Conservation (phyloP, 2,113 vertebrate genomes). For the Centropus unirufus region DNA sequence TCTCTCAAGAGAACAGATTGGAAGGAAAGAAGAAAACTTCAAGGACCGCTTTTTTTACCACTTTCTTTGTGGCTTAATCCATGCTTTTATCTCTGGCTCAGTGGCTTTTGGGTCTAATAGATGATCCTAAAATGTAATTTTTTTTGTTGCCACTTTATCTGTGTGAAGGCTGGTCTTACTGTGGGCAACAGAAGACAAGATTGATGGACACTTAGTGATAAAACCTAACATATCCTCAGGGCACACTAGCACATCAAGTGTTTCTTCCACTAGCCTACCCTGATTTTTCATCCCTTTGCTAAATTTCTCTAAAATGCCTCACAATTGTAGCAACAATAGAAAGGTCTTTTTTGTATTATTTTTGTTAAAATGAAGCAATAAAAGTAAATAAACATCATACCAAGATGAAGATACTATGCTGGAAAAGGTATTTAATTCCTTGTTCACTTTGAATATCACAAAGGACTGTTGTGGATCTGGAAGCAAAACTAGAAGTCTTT, state of each 20-base stretch:
- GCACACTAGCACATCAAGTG: background rate
- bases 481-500: background rate
- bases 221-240: background rate
- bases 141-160: background rate
- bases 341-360: background rate
- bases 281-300: background rate
- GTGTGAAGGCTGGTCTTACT: background rate
- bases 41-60: fast-evolving
- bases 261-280: background rate
- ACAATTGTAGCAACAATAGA: background rate
- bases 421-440: background rate
- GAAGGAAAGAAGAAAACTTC: background rate
- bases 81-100: background rate
- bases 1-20: too few species aligned
- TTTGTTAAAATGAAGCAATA: background rate
- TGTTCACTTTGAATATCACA: background rate
- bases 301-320: background rate
- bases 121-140: background rate
- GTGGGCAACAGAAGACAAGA: background rate
- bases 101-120: background rate
- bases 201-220: background rate
- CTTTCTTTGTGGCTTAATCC: background rate
- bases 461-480: background rate
- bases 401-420: background rate
- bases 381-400: background rate